Conservation (phyloP, 1,140 invertebrate genomes). For the Sipha flava region DNA sequence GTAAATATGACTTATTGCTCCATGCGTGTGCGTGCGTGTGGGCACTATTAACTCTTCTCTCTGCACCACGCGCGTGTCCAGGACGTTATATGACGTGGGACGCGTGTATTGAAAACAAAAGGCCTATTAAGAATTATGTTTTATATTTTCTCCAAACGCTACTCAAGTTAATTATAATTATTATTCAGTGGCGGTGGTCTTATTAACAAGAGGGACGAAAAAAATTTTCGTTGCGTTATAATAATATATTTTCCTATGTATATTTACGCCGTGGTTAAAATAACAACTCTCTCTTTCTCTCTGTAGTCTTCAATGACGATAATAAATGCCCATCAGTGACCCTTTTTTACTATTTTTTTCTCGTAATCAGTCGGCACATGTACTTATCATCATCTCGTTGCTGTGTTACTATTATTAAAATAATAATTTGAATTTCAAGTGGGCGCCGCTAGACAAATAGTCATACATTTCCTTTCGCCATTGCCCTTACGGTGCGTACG, state of each 20-base stretch:
- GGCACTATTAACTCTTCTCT: neutral
- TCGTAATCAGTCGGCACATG: neutral
- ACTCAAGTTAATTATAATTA: constrained; percentile 1
- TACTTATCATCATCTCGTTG: neutral
- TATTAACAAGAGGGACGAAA: neutral
- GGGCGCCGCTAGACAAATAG: neutral
- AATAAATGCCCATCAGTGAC: neutral
- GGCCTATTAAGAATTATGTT: no score
- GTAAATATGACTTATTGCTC: no score
- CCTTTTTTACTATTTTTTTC: neutral
- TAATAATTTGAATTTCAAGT: neutral
- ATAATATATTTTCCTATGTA: neutral
- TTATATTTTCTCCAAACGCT: neutral
- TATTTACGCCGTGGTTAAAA: neutral
- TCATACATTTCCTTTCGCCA: neutral
- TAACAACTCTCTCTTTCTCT: neutral
- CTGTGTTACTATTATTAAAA: neutral
- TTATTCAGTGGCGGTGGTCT: neutral
- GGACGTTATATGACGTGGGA: neutral
- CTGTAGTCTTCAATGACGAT: neutral
- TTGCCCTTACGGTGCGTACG: neutral
- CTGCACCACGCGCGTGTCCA: neutral
- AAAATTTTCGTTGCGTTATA: neutral
- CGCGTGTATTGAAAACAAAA: neutral
- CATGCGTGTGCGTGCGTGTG: neutral